Conservation (phyloP, 1,140 invertebrate species). For the Zaprionus inermis region DNA sequence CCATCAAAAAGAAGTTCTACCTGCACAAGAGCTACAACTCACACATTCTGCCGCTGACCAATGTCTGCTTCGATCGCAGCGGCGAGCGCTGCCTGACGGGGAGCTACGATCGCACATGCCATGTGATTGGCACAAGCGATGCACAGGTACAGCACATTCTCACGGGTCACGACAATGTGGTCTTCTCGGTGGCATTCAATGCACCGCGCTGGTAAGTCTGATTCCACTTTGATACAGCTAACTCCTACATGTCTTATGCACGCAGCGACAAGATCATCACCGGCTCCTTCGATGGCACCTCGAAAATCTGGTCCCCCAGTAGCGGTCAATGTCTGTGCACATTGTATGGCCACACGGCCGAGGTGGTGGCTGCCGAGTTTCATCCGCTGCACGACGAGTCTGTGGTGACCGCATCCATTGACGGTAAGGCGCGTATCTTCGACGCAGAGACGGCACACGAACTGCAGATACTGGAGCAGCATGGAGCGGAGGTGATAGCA, state of each 20-base stretch:
- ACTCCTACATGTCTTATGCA: no score
- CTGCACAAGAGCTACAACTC: constrained; percentile 89
- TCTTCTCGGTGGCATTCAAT: constrained; percentile 91
- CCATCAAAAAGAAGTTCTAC: constrained; percentile 87
- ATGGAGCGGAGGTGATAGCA: constrained; percentile 90
- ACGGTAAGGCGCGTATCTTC: constrained; percentile 89
- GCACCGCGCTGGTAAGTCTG: constrained; percentile 88
- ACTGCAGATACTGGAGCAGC: constrained; percentile 87
- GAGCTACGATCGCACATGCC: constrained; percentile 94
- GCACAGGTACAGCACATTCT: constrained; percentile 89
- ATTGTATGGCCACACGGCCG: constrained; percentile 89
- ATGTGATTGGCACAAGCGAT: constrained; percentile 91
- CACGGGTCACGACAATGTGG: constrained; percentile 91
- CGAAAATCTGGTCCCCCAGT: constrained; percentile 87
- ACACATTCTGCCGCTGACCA: constrained; percentile 91
- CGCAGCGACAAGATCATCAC: constrained; percentile 90
- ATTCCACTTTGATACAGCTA: background rate
- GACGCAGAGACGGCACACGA: constrained; percentile 88
- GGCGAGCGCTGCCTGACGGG: constrained; percentile 91
- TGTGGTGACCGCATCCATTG: constrained; percentile 91
- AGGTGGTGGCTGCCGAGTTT: constrained; percentile 90
- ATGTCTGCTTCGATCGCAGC: constrained; percentile 90
- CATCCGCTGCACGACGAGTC: constrained; percentile 86
- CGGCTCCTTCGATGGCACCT: constrained; percentile 92
- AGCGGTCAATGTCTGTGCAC: constrained; percentile 89